These are phyloP conservation scores for Drosophila takahashii DNA, from an alignment of 1,140 invertebrate species.

Conservation along the genomic window DNA sequence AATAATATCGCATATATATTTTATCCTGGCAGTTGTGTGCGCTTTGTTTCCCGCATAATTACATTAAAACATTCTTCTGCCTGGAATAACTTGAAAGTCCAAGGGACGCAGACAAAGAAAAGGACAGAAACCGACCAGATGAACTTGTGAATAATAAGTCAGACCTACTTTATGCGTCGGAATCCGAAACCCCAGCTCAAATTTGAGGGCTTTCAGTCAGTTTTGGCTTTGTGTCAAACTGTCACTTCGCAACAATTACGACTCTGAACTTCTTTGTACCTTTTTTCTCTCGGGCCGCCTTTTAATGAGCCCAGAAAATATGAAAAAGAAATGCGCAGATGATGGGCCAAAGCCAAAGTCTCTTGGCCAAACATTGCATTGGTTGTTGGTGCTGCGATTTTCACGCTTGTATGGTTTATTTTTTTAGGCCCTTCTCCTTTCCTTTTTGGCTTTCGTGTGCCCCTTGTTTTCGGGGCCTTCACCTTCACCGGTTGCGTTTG, in stretches of 20 bases:
- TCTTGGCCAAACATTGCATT: constrained; percentile 42
- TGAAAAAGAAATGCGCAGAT: constrained; percentile 25
- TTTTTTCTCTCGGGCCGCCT: constrained; percentile 33
- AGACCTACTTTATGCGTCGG: neutral
- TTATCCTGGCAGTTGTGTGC: neutral
- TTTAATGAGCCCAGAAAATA: constrained; percentile 51
- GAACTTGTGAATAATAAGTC: constrained; percentile 34
- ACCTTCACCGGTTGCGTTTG: constrained; percentile 54
- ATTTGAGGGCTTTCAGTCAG: constrained; percentile 39
- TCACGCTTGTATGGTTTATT: constrained; percentile 73
- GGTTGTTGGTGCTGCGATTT: constrained; percentile 63
- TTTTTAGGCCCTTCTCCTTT: constrained; percentile 12
- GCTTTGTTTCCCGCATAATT: constrained; percentile 18
- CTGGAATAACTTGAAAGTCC: constrained; percentile 21
- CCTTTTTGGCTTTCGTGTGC: neutral
- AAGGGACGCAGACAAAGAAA: neutral
- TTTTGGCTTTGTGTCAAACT: constrained; percentile 46
- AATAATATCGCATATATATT: neutral
- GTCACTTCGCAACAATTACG: constrained; percentile 53
- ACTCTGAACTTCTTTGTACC: constrained; percentile 36
- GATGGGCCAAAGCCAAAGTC: constrained; percentile 1
- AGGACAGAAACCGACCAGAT: constrained; percentile 6
- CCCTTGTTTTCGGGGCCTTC: constrained; percentile 37
- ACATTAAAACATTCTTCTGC: constrained; percentile 44
- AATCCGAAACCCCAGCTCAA: constrained; percentile 18